These are phyloP conservation scores for Sipha flava DNA, from an alignment of 1,140 invertebrate genomes.

Conservation along the genomic window DNA sequence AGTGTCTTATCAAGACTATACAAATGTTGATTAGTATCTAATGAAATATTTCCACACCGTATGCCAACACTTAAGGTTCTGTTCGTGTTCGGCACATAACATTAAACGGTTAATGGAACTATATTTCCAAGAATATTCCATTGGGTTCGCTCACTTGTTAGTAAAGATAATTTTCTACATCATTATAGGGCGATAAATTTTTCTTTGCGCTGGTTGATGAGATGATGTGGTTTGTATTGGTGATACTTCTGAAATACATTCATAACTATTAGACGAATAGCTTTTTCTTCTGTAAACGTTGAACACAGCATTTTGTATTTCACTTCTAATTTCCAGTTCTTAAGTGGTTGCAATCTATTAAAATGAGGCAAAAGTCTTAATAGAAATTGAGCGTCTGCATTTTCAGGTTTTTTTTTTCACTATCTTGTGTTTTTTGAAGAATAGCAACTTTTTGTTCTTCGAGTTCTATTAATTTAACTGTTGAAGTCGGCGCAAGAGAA, in stretches of 20 bases:
- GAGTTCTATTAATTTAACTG: neutral
- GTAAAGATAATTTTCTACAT: neutral
- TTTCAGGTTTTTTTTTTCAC: neutral
- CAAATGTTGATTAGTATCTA: too few species aligned
- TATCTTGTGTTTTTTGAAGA: neutral
- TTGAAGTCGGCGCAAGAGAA: conserved; percentile 29
- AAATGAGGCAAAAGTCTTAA: neutral
- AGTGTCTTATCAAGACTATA: too few species aligned
- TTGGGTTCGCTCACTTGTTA: neutral
- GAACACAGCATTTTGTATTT: too few species aligned
- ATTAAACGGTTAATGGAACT: too few species aligned
- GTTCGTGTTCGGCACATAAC: neutral
- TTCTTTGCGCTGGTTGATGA: neutral
- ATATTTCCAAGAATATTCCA: too few species aligned
- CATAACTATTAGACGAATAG: neutral
- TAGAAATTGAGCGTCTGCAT: neutral
- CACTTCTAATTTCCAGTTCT: too few species aligned
- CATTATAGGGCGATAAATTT: neutral
- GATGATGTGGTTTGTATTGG: neutral
- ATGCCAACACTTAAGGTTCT: too few species aligned
- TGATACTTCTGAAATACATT: neutral
- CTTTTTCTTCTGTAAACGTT: neutral
- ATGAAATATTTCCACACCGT: too few species aligned
- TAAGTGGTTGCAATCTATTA: too few species aligned
- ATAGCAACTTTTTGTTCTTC: neutral